Conservation (phyloP, 2,113 vertebrate genomes). For the Mungos mungo region DNA sequence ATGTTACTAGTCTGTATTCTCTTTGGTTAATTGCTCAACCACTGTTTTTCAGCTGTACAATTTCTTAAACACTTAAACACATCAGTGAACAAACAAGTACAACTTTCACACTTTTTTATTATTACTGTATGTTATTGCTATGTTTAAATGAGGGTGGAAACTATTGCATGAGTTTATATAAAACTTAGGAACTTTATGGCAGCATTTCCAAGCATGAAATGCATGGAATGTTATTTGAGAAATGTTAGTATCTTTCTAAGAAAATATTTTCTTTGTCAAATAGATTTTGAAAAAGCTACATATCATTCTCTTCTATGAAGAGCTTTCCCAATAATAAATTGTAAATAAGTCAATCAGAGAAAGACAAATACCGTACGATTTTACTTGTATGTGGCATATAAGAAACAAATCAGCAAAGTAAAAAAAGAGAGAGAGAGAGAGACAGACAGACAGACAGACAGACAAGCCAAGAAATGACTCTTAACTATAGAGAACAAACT, state of each 20-base stretch:
- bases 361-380: not conserved
- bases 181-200: not conserved
- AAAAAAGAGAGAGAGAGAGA: not conserved
- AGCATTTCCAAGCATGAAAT: not conserved
- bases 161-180: not conserved
- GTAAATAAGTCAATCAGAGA: not conserved
- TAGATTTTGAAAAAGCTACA: not conserved
- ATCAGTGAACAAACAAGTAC: not conserved
- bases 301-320: not conserved
- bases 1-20: not conserved
- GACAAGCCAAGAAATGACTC: not conserved
- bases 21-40: not conserved
- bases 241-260: not conserved
- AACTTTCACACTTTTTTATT: not conserved
- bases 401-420: not conserved
- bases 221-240: not conserved
- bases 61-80: not conserved
- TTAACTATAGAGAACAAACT: not conserved
- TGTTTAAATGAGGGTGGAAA: not conserved
- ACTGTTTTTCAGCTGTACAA: not conserved
- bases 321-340: not conserved
- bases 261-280: conserved; percentile 36
- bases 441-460: not conserved
- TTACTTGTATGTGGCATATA: not conserved
- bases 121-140: not conserved